phyloP scores from a whole-genome alignment of 2,797 vertebrate species.

The Pseudochirops cupreus region DNA sequence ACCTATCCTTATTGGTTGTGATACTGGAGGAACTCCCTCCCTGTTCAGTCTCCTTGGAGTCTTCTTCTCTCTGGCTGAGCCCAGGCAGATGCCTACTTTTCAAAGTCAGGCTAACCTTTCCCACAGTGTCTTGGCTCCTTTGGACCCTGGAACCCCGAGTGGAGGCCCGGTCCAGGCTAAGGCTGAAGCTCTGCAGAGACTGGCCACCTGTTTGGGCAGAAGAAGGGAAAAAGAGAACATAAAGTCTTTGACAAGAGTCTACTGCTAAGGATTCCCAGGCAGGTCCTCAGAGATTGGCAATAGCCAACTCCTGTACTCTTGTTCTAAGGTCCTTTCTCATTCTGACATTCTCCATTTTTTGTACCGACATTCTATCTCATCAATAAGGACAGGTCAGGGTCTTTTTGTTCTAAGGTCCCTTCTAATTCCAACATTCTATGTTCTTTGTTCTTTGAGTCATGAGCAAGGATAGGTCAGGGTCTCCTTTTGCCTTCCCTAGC shows the following conservation, averaged over 20 bases:
- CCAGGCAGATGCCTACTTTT: slow-evolving; percentile 71
- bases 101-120: slow-evolving; percentile 74
- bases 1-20: slow-evolving; percentile 69
- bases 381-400: not conserved
- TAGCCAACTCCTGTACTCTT: not conserved
- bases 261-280: not conserved
- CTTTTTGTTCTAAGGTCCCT: not conserved
- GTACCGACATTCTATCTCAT: not conserved
- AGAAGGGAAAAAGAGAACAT: not conserved
- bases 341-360: not conserved
- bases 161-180: slow-evolving; percentile 83
- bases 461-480: not conserved
- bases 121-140: slow-evolving; percentile 86
- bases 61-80: slow-evolving; percentile 78
- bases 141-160: slow-evolving; percentile 63
- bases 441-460: not conserved
- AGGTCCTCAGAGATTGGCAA: not conserved
- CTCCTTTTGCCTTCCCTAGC: not conserved
- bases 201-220: slow-evolving; percentile 85
- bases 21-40: fast-evolving
- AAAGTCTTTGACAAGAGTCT: not conserved
- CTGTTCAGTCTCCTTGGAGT: slow-evolving; percentile 73
- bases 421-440: not conserved
- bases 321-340: not conserved
- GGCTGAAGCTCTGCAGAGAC: slow-evolving; percentile 88